Percentiles rank a stretch among this genome's conserved stretches.
phyloP scores from a whole-genome alignment of 2,888 invertebrate genomes.

The Itoplectis maculator region DNA sequence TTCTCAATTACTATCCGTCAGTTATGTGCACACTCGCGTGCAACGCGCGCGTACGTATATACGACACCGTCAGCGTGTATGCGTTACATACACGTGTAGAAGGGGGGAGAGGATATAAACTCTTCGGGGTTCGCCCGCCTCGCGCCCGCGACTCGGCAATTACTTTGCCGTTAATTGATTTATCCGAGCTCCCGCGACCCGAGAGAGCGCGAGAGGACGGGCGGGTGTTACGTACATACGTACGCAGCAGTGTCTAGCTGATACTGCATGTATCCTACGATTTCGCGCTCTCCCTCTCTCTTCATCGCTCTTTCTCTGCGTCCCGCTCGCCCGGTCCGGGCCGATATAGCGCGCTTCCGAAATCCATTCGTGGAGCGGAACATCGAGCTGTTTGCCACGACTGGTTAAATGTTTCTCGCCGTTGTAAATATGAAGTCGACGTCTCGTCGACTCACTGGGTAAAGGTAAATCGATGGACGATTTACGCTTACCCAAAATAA shows the following conservation, averaged over 20 bases:
- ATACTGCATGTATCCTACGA: constrained; percentile 11
- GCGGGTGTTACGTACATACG: constrained; percentile 30
- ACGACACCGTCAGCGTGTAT: too few relatives aligned
- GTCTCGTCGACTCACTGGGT: not conserved
- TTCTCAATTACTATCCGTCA: constrained; percentile 68
- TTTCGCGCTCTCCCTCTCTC: constrained; percentile 20
- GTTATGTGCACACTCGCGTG: not conserved
- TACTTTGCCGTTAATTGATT: constrained; percentile 68
- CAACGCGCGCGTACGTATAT: too few relatives aligned
- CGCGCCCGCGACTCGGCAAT: constrained; percentile 55
- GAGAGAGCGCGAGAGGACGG: constrained; percentile 28
- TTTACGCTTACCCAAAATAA: too few relatives aligned
- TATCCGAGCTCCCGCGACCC: constrained; percentile 58
- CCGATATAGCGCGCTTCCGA: constrained; percentile 53
- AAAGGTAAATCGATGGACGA: too few relatives aligned
- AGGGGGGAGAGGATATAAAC: constrained; percentile 10
- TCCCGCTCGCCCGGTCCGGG: not conserved
- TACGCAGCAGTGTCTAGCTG: not conserved
- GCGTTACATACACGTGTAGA: constrained; percentile 18
- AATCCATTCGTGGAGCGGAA: constrained; percentile 45
- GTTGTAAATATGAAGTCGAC: not conserved
- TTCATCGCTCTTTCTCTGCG: not conserved
- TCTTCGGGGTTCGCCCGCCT: constrained; percentile 16
- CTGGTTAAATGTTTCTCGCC: not conserved
- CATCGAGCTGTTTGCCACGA: constrained; percentile 35